A percentile compares a stretch with the other conserved stretches of the same genome.
These are phyloP conservation scores for Tetrapedia diversipes DNA, from an alignment of 2,888 invertebrate species.

Conservation along the genomic window DNA sequence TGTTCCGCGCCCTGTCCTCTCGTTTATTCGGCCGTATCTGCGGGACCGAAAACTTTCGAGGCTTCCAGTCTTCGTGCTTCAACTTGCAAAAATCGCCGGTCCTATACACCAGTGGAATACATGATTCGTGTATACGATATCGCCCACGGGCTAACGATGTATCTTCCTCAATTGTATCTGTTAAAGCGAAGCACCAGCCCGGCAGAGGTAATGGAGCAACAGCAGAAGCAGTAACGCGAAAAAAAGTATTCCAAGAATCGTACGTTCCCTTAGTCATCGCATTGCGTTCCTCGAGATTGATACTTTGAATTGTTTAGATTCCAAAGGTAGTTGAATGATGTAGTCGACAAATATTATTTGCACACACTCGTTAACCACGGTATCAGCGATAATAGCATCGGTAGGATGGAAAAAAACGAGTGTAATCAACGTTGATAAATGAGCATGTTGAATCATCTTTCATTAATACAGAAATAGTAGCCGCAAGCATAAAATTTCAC, in stretches of 20 bases:
- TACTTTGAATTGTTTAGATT: slow-evolving; percentile 64
- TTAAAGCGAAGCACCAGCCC: slow-evolving; percentile 41
- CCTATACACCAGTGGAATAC: slow-evolving; percentile 54
- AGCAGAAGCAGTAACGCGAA: slow-evolving; percentile 20
- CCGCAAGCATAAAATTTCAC: slow-evolving; percentile 42
- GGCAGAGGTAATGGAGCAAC: slow-evolving; percentile 50
- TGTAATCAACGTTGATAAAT: slow-evolving; percentile 68
- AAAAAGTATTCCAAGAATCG: slow-evolving; percentile 59
- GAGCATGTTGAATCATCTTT: slow-evolving; percentile 51
- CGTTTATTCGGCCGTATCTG: slow-evolving; percentile 71
- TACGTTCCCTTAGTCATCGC: slow-evolving; percentile 50
- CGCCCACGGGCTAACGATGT: slow-evolving; percentile 45
- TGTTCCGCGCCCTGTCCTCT: slow-evolving; percentile 59
- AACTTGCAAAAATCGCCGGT: slow-evolving; percentile 63
- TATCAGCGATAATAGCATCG: slow-evolving; percentile 60
- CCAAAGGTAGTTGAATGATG: slow-evolving; percentile 59
- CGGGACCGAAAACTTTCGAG: slow-evolving; percentile 66
- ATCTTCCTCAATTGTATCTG: slow-evolving; percentile 42
- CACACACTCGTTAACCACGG: slow-evolving; percentile 56
- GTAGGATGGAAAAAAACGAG: slow-evolving; percentile 58
- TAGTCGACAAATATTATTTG: slow-evolving; percentile 63
- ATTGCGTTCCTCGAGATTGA: slow-evolving; percentile 59
- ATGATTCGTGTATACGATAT: slow-evolving; percentile 54
- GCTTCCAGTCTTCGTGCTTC: slow-evolving; percentile 60
- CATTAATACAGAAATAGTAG: slow-evolving; percentile 50